A percentile compares a stretch with the other conserved stretches of the same genome.
These are phyloP conservation scores for Grantiella picta DNA, from an alignment of 2,113 vertebrate genomes.

Conservation along the genomic window DNA sequence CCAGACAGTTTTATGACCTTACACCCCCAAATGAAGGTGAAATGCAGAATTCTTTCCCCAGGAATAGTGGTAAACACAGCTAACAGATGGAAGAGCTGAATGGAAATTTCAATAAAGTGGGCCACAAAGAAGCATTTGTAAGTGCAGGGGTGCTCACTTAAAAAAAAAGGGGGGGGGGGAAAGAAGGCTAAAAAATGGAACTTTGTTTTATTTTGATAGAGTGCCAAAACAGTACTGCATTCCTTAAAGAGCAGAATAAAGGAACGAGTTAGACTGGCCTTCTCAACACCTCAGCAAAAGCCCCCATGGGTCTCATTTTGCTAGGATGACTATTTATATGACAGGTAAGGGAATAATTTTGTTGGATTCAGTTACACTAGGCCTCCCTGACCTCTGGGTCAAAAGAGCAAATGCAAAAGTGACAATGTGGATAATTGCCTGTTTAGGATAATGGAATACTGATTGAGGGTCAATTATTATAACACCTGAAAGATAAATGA, in stretches of 20 bases:
- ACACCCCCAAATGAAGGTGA: conserved; percentile 79
- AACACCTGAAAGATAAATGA: conserved; percentile 84
- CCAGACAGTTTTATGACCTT: conserved; percentile 86
- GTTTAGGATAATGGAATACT: conserved; percentile 90
- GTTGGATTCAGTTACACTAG: conserved; percentile 85
- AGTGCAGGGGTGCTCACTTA: conserved; percentile 70
- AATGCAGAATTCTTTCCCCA: conserved; percentile 79
- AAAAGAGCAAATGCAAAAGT: conserved; percentile 92
- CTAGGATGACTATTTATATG: conserved; percentile 86
- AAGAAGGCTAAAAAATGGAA: conserved; percentile 76
- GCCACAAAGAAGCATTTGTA: conserved; percentile 85
- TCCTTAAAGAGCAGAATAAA: conserved; percentile 82
- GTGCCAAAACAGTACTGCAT: conserved; percentile 81
- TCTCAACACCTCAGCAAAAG: conserved; percentile 80
- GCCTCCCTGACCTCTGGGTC: conserved; percentile 83
- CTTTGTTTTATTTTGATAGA: conserved; percentile 84
- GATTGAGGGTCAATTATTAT: conserved; percentile 91
- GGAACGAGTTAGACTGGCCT: conserved; percentile 81
- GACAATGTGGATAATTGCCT: conserved; percentile 95
- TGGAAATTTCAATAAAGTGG: conserved; percentile 85
- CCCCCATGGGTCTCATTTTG: conserved; percentile 86
- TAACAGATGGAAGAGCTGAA: conserved; percentile 82
- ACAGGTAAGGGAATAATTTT: conserved; percentile 86
- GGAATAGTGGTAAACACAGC: conserved; percentile 79
- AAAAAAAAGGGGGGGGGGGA: background rate